A percentile compares a stretch with the other conserved stretches of the same genome.
Conservation (phyloP, 1,140 invertebrate species). For the Lasioglossum baleicum region DNA sequence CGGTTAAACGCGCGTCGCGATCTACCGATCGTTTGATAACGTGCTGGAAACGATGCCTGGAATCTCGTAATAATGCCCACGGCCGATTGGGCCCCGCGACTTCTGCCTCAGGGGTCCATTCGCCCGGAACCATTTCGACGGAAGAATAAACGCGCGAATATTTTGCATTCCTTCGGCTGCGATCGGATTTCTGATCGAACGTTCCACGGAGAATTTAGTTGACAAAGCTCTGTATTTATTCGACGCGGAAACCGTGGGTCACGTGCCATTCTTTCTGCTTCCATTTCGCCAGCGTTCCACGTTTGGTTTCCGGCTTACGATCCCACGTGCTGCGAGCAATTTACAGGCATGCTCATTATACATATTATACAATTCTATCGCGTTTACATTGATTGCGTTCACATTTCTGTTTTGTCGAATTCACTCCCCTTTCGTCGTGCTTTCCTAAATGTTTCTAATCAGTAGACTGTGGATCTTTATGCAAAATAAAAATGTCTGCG, state of each 20-base stretch:
- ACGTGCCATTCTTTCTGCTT: no score
- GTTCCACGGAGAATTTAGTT: not conserved
- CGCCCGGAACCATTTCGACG: slow-evolving; percentile 25
- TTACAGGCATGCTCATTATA: no score
- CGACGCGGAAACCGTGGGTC: not conserved
- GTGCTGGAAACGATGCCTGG: slow-evolving; percentile 22
- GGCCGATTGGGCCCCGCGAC: not conserved
- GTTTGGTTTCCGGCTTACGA: no score
- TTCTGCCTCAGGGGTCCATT: not conserved
- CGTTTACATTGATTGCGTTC: no score
- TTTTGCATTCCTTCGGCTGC: not conserved
- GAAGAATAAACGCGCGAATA: not conserved
- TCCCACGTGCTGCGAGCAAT: no score
- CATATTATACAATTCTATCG: no score
- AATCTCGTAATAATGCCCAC: slow-evolving; percentile 39
- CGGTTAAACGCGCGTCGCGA: slow-evolving; percentile 12
- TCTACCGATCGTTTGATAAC: slow-evolving; percentile 43
- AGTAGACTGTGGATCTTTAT: no score
- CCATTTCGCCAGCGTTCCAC: no score
- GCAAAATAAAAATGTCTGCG: no score
- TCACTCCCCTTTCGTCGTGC: no score
- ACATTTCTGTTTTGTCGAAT: no score
- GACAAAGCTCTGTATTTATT: not conserved
- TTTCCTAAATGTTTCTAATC: no score
- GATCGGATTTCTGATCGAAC: slow-evolving; percentile 9